Evolutionary conservation across 2,888 invertebrate genomes (phyloP), one percentile per base, ranked within the genome.

Genomic region (Idaea straminata): DNA sequence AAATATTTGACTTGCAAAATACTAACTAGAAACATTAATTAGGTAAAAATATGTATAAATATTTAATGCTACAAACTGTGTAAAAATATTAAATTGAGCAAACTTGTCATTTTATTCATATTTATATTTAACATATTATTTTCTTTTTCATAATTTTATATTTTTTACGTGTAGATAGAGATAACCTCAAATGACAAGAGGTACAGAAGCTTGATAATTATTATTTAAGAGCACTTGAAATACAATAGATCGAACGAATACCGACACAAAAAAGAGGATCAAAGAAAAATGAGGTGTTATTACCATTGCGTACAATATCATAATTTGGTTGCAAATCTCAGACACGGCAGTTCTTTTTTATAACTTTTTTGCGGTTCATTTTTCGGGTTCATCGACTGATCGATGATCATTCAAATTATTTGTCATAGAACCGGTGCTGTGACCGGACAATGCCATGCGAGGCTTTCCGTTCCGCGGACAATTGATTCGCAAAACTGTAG

Each of bases 341-440:
- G 75, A 72, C 72, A 75, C 74, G 71, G 35, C 80, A 86, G 10
- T 15, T 16, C 25, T 16, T 7, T 59, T 59, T 25, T n/a, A 59
- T 59, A 16, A 25, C 34, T 59, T 25, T 59, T 10, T 25, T 59
- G 15, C 15, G 13, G 87, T 86, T 86, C 34, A 34, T 25, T 59
- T 10, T 25, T 59, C 13, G 13, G 7, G 87, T 86, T 86, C 85
- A 83, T 83, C 83, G 85, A 83, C 87, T 77, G 81, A 81, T 85
- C 81, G 81, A 80, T 84, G 76, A 80, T 85, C 81, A 81, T 80
- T 84, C 76, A 80, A 79, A 78, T 83, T 85, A 82, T 84, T 86
- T 87, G 85, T 86, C 84, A 84, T 81, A 81, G 82, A 86, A 85
- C 86, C 85, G 86, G 87, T 87, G 85, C 77, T 66, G 62, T 67